Evolutionary conservation across 2,888 invertebrate genomes (phyloP), one percentile per base, ranked within the genome.

Genomic region (Abrostola tripartita): DNA sequence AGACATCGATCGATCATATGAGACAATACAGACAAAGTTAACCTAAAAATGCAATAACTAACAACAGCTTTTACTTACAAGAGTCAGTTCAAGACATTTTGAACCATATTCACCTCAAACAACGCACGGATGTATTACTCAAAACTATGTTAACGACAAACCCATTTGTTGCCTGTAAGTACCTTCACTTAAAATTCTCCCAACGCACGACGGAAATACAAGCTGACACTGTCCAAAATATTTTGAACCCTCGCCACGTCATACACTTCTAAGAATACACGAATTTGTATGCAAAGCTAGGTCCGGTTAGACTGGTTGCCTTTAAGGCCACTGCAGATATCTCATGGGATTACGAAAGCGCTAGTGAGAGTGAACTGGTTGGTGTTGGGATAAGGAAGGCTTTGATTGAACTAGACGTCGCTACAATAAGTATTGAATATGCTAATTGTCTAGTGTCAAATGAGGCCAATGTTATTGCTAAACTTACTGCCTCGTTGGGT

Each of bases 321-420:
- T 72, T 41, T 81, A 77, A 84, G 85, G 86, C 85, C 85, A 79
- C 77, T 74, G 76, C 72, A 79, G 84, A 85, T 89, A 88, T 88
- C 88, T 89, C 84, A 82, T 81, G 76, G 80, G 79, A 85, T 90
- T 87, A 86, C 84, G 91, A 88, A 89, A 90, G 82, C 58, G 68
- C 76, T 82, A 83, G 88, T 87, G 89, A 88, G 90, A 90, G 88
- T 86, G 71, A 76, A 69, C 74, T 70, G 76, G 62, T 66, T 65
- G 61, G 62, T 59, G 60, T 50, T 63, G 40, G 51, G 50, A 64
- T 55, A 49, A 49, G 36, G 37, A 24, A 41, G 68, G 38, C 38
- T 50, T 42, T 36, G 37, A n/a, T 49, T 50, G 9, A 24, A 14
- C 24, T 55, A 37, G 49, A 9, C n/a, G 50, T 65, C 24, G 4